These are phyloP conservation scores for Oreocharis arfaki DNA, from an alignment of 2,113 vertebrate genomes.

Conservation along the genomic window DNA sequence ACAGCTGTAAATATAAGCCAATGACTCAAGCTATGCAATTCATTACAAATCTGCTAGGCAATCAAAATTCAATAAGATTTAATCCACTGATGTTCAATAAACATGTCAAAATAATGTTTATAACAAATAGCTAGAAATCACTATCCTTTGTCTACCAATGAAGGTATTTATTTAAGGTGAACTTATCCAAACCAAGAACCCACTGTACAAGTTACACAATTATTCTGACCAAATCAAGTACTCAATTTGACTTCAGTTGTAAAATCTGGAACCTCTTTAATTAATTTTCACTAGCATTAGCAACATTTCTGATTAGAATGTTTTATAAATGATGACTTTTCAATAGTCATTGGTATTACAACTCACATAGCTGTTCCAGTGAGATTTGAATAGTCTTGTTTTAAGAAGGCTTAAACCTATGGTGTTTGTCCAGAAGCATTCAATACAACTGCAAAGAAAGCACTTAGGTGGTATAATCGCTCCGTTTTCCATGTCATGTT, in stretches of 20 bases:
- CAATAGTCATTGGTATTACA: background rate
- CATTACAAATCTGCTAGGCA: conserved; percentile 4
- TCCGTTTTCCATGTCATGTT: background rate
- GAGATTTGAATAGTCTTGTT: background rate
- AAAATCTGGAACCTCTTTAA: background rate
- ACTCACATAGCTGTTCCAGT: background rate
- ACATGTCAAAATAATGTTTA: conserved; percentile 5
- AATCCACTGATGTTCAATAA: background rate
- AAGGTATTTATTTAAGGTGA: background rate
- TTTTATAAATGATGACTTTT: conserved; percentile 1
- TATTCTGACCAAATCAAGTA: conserved; percentile 25
- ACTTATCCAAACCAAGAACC: background rate
- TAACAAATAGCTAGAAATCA: conserved; percentile 21
- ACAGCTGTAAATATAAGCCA: conserved; percentile 11
- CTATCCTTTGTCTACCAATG: background rate
- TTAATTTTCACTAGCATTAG: background rate
- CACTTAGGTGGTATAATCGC: background rate
- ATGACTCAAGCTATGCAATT: background rate
- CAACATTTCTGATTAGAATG: background rate
- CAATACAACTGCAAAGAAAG: background rate
- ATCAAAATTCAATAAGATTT: conserved; percentile 40
- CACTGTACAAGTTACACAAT: background rate
- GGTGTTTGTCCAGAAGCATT: background rate
- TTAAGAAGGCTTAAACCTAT: background rate
- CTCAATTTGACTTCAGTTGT: background rate